Conservation (phyloP, 2,113 vertebrate species). For the Lepisosteus osseus region DNA sequence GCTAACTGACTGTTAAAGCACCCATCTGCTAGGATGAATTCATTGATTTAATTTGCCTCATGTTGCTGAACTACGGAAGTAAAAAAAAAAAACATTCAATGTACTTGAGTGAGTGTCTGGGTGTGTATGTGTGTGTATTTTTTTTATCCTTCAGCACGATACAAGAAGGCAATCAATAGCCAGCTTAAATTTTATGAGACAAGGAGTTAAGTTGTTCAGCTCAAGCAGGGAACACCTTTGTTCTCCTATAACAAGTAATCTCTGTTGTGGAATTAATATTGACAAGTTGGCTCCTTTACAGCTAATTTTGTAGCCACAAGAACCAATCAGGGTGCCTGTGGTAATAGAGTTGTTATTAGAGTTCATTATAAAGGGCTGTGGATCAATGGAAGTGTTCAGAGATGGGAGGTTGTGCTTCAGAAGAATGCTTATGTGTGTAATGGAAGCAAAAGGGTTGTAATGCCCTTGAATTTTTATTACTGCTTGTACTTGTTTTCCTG, state of each 20-base stretch:
- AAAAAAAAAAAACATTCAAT: constrained; percentile 60
- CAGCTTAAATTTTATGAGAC: constrained; percentile 84
- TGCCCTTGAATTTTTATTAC: constrained; percentile 3
- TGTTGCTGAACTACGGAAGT: constrained; percentile 73
- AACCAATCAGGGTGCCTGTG: constrained; percentile 73
- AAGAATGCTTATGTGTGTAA: constrained; percentile 52
- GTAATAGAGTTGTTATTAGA: constrained; percentile 91
- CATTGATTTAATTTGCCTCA: constrained; percentile 98
- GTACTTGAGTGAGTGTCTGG: constrained; percentile 35
- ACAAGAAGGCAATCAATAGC: constrained; percentile 75
- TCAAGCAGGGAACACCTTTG: constrained; percentile 80
- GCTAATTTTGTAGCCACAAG: constrained; percentile 83
- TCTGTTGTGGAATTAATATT: constrained; percentile 80
- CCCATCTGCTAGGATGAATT: constrained; percentile 98
- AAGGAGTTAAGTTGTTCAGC: constrained; percentile 77
- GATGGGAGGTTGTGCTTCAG: constrained; percentile 61
- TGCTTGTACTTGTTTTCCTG: neutral
- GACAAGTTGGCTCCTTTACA: constrained; percentile 81
- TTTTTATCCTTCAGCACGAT: constrained; percentile 65
- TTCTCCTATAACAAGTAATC: constrained; percentile 83
- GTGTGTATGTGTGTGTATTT: constrained; percentile 14
- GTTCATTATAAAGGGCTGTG: constrained; percentile 79
- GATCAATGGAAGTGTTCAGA: constrained; percentile 82
- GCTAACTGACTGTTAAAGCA: constrained; percentile 99
- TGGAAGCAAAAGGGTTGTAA: neutral